Conservation (phyloP, 2,888 invertebrate species). For the Nysson spinosus region DNA sequence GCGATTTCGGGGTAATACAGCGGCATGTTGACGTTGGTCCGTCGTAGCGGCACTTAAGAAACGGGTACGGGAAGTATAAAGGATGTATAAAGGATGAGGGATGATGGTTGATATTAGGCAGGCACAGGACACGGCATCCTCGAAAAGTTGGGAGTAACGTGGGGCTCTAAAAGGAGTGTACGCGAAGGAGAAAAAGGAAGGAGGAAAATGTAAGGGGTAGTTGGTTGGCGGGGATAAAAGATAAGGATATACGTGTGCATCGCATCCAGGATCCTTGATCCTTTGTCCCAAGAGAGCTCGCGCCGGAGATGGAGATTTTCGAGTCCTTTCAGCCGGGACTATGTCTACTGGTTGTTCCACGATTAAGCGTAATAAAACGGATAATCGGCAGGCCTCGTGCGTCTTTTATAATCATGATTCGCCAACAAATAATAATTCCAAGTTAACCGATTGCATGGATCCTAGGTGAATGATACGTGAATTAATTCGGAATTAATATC, state of each 20-base stretch:
- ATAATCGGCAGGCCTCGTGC: background rate
- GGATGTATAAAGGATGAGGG: conserved; percentile 66
- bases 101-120: conserved; percentile 74
- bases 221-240: conserved; percentile 64
- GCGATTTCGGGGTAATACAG: conserved; percentile 28
- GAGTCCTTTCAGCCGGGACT: conserved; percentile 65
- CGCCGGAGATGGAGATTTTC: conserved; percentile 65
- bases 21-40: conserved; percentile 36
- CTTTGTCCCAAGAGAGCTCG: conserved; percentile 69
- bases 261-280: conserved; percentile 69
- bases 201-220: conserved; percentile 38
- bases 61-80: conserved; percentile 48
- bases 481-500: no score
- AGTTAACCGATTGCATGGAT: no score
- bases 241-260: conserved; percentile 70
- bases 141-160: conserved; percentile 56
- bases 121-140: conserved; percentile 62
- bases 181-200: conserved; percentile 27
- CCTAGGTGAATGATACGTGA: no score
- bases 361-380: conserved; percentile 2
- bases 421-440: no score
- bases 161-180: conserved; percentile 43
- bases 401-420: background rate
- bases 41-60: conserved; percentile 43
- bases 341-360: conserved; percentile 52